A percentile compares a stretch with the other conserved stretches of the same genome.
phyloP scores from a whole-genome alignment of 53 echinoderm and acorn worm genomes.

The Paelopatides confundens region DNA sequence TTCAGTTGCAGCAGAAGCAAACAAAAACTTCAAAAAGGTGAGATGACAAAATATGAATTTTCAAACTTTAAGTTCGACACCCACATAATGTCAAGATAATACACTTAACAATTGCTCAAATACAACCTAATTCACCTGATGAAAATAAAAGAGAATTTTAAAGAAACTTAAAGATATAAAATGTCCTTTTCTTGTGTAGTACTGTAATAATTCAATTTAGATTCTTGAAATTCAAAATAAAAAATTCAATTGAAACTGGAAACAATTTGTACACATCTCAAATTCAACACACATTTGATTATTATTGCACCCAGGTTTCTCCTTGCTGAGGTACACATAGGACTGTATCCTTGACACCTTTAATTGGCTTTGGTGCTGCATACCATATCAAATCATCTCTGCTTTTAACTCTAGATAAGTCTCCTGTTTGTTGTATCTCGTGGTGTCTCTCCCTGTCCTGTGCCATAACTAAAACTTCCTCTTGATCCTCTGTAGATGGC shows the following conservation, averaged over 20 bases:
- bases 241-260: neutral
- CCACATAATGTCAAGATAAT: too few species aligned
- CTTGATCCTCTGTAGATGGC: slow-evolving; percentile 22
- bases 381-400: slow-evolving; percentile 84
- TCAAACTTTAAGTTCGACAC: too few species aligned
- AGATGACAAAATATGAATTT: too few species aligned
- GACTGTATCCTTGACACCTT: slow-evolving; percentile 75
- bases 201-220: neutral
- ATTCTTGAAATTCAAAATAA: neutral
- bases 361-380: slow-evolving; percentile 77
- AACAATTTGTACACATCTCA: neutral
- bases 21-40: too few species aligned
- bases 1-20: too few species aligned
- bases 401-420: neutral
- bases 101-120: too few species aligned
- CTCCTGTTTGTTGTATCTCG: neutral
- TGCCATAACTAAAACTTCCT: neutral
- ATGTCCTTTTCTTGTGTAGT: neutral
- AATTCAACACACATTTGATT: neutral
- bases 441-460: neutral
- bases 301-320: slow-evolving; percentile 74
- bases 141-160: neutral
- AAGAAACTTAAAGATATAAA: neutral
- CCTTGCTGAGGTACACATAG: slow-evolving; percentile 53
- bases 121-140: neutral